Conservation (phyloP, 2,113 vertebrate genomes). For the Oryzias melastigma region DNA sequence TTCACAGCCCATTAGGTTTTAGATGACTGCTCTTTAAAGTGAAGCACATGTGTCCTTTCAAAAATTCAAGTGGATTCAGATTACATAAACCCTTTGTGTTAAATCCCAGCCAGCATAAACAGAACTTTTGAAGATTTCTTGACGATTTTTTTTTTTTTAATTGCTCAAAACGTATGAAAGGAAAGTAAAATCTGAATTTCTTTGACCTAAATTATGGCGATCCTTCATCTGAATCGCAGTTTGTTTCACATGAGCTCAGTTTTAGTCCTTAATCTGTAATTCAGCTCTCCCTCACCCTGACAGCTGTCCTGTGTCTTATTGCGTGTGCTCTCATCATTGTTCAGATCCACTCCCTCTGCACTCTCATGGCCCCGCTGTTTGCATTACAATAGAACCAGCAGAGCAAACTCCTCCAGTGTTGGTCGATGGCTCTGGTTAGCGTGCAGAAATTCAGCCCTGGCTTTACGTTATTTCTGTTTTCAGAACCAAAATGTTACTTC, state of each 20-base stretch:
- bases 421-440: slow-evolving; percentile 35
- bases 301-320: slow-evolving; percentile 56
- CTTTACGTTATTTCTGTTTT: not conserved
- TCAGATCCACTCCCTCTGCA: slow-evolving; percentile 38
- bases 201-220: slow-evolving; percentile 8
- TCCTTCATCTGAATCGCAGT: not conserved
- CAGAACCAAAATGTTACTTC: not conserved
- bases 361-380: slow-evolving; percentile 43
- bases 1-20: slow-evolving; percentile 1
- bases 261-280: slow-evolving; percentile 24
- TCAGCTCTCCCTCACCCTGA: slow-evolving; percentile 24
- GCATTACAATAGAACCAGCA: slow-evolving; percentile 52
- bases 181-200: slow-evolving; percentile 10
- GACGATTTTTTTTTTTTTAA: too few species aligned
- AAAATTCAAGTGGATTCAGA: not conserved
- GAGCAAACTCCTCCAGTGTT: slow-evolving; percentile 35
- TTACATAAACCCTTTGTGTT: slow-evolving; percentile 1
- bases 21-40: not conserved
- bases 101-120: not conserved
- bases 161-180: not conserved
- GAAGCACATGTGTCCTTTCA: slow-evolving; percentile 1
- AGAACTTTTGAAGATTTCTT: slow-evolving; percentile 8
- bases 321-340: slow-evolving; percentile 55
- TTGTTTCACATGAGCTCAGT: slow-evolving; percentile 9
- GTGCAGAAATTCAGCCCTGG: slow-evolving; percentile 15